Conservation (phyloP, 2,888 invertebrate species). For the Tipula helvola region DNA sequence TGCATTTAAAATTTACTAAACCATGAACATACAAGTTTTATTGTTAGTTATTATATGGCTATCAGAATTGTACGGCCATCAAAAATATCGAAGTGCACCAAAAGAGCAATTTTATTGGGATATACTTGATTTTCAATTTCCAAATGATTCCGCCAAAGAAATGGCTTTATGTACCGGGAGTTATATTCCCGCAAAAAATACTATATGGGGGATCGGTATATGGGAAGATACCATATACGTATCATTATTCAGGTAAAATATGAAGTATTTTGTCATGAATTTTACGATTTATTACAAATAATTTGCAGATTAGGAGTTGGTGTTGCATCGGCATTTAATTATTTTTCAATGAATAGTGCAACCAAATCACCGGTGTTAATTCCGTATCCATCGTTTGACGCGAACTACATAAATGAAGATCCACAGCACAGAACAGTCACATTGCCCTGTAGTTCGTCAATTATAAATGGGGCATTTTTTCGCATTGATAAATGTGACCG, state of each 20-base stretch:
- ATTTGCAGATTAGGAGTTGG: slow-evolving; percentile 49
- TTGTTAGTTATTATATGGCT: no score
- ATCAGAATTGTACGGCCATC: no score
- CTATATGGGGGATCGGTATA: not conserved
- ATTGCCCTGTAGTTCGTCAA: slow-evolving; percentile 44
- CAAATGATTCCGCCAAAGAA: not conserved
- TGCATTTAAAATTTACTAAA: no score
- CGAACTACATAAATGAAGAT: slow-evolving; percentile 39
- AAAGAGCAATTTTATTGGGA: not conserved
- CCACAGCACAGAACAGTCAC: slow-evolving; percentile 18
- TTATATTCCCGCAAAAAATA: not conserved
- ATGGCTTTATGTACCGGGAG: not conserved
- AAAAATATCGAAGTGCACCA: no score
- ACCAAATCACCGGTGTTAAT: slow-evolving; percentile 53
- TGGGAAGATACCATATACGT: not conserved
- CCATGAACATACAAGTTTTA: no score
- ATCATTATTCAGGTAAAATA: not conserved
- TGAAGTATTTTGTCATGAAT: not conserved
- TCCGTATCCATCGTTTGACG: slow-evolving; percentile 66
- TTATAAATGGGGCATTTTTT: slow-evolving; percentile 61
- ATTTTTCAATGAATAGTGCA: slow-evolving; percentile 42
- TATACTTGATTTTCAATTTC: not conserved
- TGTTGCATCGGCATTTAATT: slow-evolving; percentile 56
- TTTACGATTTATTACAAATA: not conserved
- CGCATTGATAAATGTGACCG: slow-evolving; percentile 64